Base-by-base conservation (phyloP, 2,797 vertebrate genomes). In the Hoplostethus mediterraneus region DNA sequence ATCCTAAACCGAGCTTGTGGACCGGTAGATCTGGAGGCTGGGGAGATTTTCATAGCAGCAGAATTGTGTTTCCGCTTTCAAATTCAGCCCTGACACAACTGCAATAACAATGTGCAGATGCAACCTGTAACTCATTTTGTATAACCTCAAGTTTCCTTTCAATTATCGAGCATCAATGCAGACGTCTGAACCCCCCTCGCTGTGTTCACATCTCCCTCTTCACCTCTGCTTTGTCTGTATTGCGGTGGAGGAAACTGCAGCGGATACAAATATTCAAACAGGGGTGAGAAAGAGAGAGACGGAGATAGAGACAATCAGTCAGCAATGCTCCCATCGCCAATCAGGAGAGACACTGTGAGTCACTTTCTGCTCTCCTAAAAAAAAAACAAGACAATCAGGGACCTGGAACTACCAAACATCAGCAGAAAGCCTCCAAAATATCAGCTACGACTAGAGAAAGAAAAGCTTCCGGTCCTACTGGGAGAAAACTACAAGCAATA, bases 121-220 rank as follows among this genome's bases (percentile, higher is more conserved):
- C 17, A 21, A 51, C 48, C 48, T 10, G 17, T 12, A 44, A 42
- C 11, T 11, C 40, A 42, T 42, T 42, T 42, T 42, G 40, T 10
- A 8, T 4, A 49, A 17, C 16, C 47, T 49, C 17, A n/a, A 49
- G 47, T 49, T 49, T 49, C 47, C n/a, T 49, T n/a, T 49, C 47
- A n/a, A 49, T 49, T 49, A 49, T 49, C 17, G 17, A 49, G 47
- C n/a, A 49, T 49, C n/a, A n/a, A 49, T 49, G 47, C 13, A 49
- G 16, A 17, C 47, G 16, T 49, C 47, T 49, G 5, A 49, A 16
- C 47, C 47, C 5, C 47, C 42, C 1, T 49, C 47, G 47, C 16
- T 49, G 47, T n/a, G 47, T 49, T 17, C 16, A 49, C 14, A 49
- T 49, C 14, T n/a, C 16, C 47, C 42, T 44, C 42, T 44, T 44